These are phyloP conservation scores for Dromococcyx pavoninus DNA, from an alignment of 2,797 vertebrate species.

Conservation along the genomic window DNA sequence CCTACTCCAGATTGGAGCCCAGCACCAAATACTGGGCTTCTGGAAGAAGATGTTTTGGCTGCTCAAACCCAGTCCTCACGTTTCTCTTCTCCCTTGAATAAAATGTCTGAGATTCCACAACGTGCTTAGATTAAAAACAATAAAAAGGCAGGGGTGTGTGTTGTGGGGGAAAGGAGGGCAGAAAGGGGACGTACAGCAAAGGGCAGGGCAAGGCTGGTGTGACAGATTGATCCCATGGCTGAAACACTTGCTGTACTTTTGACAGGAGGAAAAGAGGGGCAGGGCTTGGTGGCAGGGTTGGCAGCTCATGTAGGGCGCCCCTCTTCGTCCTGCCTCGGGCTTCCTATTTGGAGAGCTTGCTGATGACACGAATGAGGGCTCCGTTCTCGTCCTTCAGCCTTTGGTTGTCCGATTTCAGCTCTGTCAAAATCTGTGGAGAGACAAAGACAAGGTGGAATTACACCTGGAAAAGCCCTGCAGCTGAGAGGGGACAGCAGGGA, in stretches of 20 bases:
- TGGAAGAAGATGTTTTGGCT: conserved; percentile 34
- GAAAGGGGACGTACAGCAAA: conserved; percentile 59
- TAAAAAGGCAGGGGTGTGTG: neutral
- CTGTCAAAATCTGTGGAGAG: conserved; percentile 86
- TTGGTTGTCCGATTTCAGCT: conserved; percentile 97
- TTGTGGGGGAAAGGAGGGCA: neutral
- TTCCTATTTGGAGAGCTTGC: conserved; percentile 95
- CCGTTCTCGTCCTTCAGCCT: conserved; percentile 97
- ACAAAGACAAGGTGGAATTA: neutral
- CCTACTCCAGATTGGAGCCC: neutral
- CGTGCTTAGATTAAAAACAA: conserved; percentile 59
- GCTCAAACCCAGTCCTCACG: conserved; percentile 2
- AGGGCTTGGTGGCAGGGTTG: neutral
- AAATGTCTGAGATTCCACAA: conserved; percentile 4
- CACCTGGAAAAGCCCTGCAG: neutral
- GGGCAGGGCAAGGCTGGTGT: conserved; percentile 26
- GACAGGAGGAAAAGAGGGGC: neutral
- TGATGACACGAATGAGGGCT: conserved; percentile 97
- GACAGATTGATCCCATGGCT: conserved; percentile 51
- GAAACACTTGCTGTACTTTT: conserved; percentile 29
- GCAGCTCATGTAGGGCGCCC: conserved; percentile 41
- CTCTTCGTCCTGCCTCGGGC: conserved; percentile 35
- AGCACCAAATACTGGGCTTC: neutral
- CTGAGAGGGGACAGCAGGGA: neutral
- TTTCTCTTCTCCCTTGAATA: conserved; percentile 31